These are phyloP conservation scores for Metacarcinus magister DNA, from an alignment of 2,888 invertebrate genomes.

Conservation along the genomic window DNA sequence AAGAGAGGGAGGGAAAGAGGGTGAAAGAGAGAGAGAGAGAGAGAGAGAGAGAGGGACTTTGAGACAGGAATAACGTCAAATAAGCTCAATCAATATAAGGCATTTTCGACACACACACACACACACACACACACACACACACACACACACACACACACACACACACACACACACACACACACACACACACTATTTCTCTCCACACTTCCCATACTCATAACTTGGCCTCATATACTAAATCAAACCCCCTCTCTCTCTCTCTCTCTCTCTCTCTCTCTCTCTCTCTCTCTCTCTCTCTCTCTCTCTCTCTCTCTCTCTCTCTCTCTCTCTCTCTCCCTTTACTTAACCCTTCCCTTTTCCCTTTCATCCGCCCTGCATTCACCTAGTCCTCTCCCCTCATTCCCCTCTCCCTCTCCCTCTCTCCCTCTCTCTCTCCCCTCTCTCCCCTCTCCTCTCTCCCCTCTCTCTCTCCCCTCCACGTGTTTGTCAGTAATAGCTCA, in stretches of 20 bases:
- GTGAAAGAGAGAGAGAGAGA: slow-evolving; percentile 4
- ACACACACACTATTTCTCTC: slow-evolving; percentile 10
- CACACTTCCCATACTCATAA: background rate
- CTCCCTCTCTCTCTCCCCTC: background rate
- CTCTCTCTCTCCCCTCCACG: background rate
- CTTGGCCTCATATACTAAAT: background rate
- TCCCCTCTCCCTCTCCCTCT: background rate
- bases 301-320: background rate
- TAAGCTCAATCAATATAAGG: background rate
- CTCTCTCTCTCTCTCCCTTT: background rate
- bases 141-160: slow-evolving; percentile 59
- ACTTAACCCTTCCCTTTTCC: background rate
- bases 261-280: background rate
- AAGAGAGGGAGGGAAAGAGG: background rate
- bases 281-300: background rate
- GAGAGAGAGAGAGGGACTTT: background rate
- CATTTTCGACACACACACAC: slow-evolving; percentile 1
- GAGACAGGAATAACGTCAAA: background rate
- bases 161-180: slow-evolving; percentile 59
- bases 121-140: slow-evolving; percentile 58
- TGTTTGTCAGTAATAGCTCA: background rate
- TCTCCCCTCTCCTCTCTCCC: background rate
- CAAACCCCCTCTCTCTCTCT: background rate
- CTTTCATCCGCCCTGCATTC: background rate
- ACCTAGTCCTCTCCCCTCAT: background rate